Base-by-base conservation (phyloP, 2,797 vertebrate species). In the Trachurus trachurus region DNA sequence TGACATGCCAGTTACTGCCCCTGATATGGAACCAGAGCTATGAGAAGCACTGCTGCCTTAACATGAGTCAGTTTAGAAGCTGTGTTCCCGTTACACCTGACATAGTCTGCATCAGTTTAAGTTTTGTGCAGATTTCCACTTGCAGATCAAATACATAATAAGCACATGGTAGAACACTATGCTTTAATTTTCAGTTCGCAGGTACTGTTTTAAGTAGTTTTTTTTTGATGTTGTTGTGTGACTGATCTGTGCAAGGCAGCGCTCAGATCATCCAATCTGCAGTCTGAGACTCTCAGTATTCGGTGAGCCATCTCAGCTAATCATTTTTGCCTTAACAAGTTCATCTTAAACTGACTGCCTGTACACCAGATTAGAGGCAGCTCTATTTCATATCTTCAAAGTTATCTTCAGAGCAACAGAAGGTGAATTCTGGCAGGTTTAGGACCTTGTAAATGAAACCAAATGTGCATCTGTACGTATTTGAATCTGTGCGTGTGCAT, bases 1-100 rank as follows among this genome's bases (percentile, higher is more conserved):
- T 15, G 39, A 66, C 49, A 49, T 19, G 2, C 17, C 45, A 49
- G 45, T 49, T 6, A 65, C 53, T 62, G 42, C 62, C 65, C 16
- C 66, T 66, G 49, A 57, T 58, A 67, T 52, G 22, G 17, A 50
- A 76, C 67, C 44, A 31, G 63, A 39, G 29, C 57, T 29, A 63
- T 67, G 44, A 67, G 49, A 56, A 57, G 56, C 58, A 66, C 56
- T 10, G 9, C 19, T 50, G 9, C n/a, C 49, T 21, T 12, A 53
- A 53, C 21, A 22, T 71, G 42, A 47, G 10, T 60, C 54, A 49
- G 61, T 72, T 21, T 47, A 59, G 26, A 26, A 68, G 17, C 44
- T 45, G 12, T 66, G 67, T 66, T 52, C 69, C 60, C 59, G 60
- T 66, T 58, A 72, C 65, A 47, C 45, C 11, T 56, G 68, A 64